Evolutionary conservation across 2,888 invertebrate species (phyloP).

Genomic region (Sepiola atlantica): DNA sequence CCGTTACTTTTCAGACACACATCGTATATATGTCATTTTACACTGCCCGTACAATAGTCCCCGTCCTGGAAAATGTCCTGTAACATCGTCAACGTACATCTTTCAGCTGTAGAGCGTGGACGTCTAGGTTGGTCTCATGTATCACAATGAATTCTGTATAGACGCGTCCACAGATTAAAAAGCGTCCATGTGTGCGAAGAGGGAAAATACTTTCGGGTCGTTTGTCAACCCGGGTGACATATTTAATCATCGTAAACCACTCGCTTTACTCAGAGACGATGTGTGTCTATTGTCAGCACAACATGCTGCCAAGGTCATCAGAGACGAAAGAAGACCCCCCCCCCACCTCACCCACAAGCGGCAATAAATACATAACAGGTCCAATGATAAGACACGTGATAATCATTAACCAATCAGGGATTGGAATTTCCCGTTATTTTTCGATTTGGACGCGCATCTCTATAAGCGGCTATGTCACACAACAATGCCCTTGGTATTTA

Average conservation of each 20-base stretch:
- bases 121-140: not conserved
- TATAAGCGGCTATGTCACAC: no score
- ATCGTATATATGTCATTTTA: no score
- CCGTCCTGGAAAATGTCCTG: not conserved
- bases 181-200: not conserved
- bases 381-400: not conserved
- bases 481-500: no score
- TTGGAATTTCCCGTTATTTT: not conserved
- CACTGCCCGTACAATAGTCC: not conserved
- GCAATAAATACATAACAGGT: not conserved
- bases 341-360: not conserved
- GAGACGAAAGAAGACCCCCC: not conserved
- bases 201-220: not conserved
- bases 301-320: not conserved
- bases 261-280: not conserved
- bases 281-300: not conserved
- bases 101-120: not conserved
- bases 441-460: no score
- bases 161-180: not conserved
- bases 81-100: not conserved
- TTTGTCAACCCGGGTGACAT: not conserved
- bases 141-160: not conserved
- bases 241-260: not conserved
- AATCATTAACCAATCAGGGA: not conserved
- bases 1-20: no score